phyloP scores from a whole-genome alignment of 2,113 vertebrate species.

The Mugil cephalus region DNA sequence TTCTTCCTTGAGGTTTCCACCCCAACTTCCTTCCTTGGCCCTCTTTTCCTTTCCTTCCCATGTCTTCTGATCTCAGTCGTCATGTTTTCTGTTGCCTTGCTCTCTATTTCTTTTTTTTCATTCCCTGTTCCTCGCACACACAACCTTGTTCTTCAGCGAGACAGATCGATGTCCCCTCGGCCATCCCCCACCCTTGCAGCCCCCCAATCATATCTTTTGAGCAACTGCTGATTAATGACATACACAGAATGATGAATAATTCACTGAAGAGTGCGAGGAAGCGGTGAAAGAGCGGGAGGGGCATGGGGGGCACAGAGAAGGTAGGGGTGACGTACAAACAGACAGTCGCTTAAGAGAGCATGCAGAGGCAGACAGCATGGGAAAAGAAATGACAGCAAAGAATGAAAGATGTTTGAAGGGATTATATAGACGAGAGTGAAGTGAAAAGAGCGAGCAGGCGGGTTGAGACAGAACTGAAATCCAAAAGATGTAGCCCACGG shows the following conservation, averaged over 20 bases:
- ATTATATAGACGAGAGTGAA: slow-evolving; percentile 47
- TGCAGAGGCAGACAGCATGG: slow-evolving; percentile 46
- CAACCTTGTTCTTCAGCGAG: slow-evolving; percentile 32
- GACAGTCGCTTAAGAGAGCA: slow-evolving; percentile 34
- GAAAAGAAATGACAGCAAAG: slow-evolving; percentile 48
- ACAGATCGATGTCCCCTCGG: slow-evolving; percentile 62
- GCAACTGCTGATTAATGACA: slow-evolving; percentile 90
- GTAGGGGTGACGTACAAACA: slow-evolving; percentile 52
- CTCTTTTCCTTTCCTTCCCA: slow-evolving; percentile 4
- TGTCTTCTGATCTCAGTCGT: slow-evolving; percentile 12
- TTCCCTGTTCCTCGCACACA: slow-evolving; percentile 15
- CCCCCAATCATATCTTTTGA: slow-evolving; percentile 80
- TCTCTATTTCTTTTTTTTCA: not conserved
- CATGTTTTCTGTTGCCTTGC: not conserved
- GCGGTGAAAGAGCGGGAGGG: slow-evolving; percentile 13
- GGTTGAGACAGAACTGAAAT: slow-evolving; percentile 43
- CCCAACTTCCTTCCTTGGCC: not conserved
- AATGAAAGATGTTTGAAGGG: slow-evolving; percentile 42
- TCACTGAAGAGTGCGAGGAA: slow-evolving; percentile 58
- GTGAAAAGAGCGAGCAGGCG: slow-evolving; percentile 12
- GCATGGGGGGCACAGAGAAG: slow-evolving; percentile 22
- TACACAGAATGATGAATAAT: slow-evolving; percentile 84
- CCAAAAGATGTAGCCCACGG: slow-evolving; percentile 44
- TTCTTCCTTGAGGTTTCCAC: not conserved
- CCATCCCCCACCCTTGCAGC: slow-evolving; percentile 30